Conservation (phyloP, 1,140 invertebrate species). For the Drosophila sucinea region DNA sequence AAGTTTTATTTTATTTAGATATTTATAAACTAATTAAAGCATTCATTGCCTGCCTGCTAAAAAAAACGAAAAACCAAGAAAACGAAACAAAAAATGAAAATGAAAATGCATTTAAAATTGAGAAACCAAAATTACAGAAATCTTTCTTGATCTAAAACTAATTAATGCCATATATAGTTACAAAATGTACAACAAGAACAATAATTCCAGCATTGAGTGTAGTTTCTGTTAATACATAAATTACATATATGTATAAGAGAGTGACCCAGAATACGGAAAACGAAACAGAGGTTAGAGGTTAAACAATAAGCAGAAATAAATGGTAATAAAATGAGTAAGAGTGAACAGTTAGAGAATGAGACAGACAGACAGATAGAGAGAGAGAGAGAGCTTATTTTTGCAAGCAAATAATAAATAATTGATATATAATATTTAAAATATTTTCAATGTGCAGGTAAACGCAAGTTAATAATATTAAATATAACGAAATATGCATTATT, state of each 20-base stretch:
- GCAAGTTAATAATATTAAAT: constrained; percentile 49
- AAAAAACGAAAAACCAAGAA: constrained; percentile 55
- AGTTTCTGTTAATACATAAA: constrained; percentile 57
- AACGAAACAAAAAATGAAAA: constrained; percentile 46
- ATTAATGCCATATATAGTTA: constrained; percentile 37
- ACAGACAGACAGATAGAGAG: neutral
- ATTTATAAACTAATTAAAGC: constrained; percentile 40
- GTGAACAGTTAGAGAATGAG: neutral
- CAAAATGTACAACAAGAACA: constrained; percentile 63
- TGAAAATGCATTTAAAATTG: constrained; percentile 68
- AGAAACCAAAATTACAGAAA: constrained; percentile 54
- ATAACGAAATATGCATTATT: constrained; percentile 51
- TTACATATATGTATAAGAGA: constrained; percentile 24
- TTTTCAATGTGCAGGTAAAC: constrained; percentile 24
- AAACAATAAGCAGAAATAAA: constrained; percentile 5
- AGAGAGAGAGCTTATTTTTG: constrained; percentile 23
- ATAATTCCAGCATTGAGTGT: constrained; percentile 68
- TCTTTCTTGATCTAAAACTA: constrained; percentile 33
- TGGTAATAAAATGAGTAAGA: neutral
- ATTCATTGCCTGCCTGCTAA: constrained; percentile 44
- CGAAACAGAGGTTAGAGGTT: neutral
- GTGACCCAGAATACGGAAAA: neutral
- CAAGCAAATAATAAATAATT: constrained; percentile 8
- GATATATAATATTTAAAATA: constrained; percentile 16
- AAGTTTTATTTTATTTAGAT: constrained; percentile 25